A percentile compares a stretch with the other conserved stretches of the same genome.
These are phyloP conservation scores for Deroptyus accipitrinus DNA, from an alignment of 2,113 vertebrate species.

Conservation along the genomic window DNA sequence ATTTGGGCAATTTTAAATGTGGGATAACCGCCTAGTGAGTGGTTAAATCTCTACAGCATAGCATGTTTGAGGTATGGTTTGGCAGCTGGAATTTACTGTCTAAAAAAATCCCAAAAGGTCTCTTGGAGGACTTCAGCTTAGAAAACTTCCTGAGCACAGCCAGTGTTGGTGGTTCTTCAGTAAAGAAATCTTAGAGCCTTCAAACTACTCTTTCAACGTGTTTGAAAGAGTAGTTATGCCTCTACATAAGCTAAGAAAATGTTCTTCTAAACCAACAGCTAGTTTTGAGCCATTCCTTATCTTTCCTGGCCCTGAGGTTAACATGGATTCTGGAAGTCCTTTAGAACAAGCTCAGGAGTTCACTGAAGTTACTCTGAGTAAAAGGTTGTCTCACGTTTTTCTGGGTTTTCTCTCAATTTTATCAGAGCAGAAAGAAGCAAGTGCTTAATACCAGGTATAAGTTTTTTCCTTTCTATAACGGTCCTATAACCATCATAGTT, in stretches of 20 bases:
- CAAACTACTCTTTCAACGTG: not conserved
- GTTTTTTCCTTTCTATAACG: not conserved
- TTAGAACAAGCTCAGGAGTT: not conserved
- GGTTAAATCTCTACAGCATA: not conserved
- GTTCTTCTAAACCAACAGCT: not conserved
- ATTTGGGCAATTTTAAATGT: slow-evolving; percentile 19
- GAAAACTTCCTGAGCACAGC: not conserved
- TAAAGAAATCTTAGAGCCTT: not conserved
- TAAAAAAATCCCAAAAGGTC: not conserved
- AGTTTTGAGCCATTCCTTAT: not conserved
- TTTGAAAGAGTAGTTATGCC: not conserved
- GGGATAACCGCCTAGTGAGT: not conserved
- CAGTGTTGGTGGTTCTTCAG: not conserved
- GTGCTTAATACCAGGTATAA: not conserved
- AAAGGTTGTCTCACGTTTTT: not conserved
- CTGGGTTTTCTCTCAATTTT: not conserved
- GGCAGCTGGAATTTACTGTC: not conserved
- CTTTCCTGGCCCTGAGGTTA: not conserved
- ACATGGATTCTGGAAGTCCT: not conserved
- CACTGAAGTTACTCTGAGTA: not conserved
- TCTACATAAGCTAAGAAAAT: not conserved
- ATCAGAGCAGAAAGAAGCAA: not conserved
- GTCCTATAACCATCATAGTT: not conserved
- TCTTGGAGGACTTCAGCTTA: not conserved
- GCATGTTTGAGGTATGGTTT: not conserved